phyloP scores from a whole-genome alignment of 2,888 invertebrate genomes.

The Apotomis turbidana region DNA sequence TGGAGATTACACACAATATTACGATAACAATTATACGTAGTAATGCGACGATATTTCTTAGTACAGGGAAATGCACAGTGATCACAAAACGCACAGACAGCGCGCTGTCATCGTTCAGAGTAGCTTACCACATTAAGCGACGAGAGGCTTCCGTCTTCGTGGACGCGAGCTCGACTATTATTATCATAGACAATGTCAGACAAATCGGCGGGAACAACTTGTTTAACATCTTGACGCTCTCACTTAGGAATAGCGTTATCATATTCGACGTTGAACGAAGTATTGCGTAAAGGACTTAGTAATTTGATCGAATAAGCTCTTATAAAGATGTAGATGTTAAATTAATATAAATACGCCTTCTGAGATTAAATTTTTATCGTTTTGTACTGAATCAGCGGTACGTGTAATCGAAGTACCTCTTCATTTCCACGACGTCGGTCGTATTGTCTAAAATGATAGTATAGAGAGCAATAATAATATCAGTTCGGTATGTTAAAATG shows the following conservation, averaged over 20 bases:
- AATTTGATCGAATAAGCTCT: conserved; percentile 62
- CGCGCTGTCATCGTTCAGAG: conserved; percentile 50
- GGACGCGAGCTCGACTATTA: conserved; percentile 37
- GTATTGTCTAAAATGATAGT: conserved; percentile 57
- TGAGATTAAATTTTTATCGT: conserved; percentile 64
- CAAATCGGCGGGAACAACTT: conserved; percentile 72
- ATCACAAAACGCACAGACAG: conserved; percentile 57
- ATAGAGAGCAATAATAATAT: conserved; percentile 53
- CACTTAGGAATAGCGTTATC: conserved; percentile 65
- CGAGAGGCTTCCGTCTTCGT: conserved; percentile 46
- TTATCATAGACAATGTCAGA: conserved; percentile 52
- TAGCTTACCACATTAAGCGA: conserved; percentile 25
- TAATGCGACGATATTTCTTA: conserved; percentile 56
- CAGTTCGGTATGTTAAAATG: conserved; percentile 37
- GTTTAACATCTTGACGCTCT: conserved; percentile 66
- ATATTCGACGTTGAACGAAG: conserved; percentile 67
- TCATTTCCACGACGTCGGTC: conserved; percentile 51
- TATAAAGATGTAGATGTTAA: conserved; percentile 69
- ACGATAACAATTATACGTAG: conserved; percentile 45
- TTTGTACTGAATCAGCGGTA: conserved; percentile 49
- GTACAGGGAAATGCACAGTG: conserved; percentile 64
- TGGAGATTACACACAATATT: conserved; percentile 7
- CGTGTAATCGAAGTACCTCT: conserved; percentile 46
- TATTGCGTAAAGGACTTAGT: conserved; percentile 61
- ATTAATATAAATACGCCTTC: conserved; percentile 64